phyloP scores from a whole-genome alignment of 2,113 vertebrate species.

The Diphyllodes magnificus region DNA sequence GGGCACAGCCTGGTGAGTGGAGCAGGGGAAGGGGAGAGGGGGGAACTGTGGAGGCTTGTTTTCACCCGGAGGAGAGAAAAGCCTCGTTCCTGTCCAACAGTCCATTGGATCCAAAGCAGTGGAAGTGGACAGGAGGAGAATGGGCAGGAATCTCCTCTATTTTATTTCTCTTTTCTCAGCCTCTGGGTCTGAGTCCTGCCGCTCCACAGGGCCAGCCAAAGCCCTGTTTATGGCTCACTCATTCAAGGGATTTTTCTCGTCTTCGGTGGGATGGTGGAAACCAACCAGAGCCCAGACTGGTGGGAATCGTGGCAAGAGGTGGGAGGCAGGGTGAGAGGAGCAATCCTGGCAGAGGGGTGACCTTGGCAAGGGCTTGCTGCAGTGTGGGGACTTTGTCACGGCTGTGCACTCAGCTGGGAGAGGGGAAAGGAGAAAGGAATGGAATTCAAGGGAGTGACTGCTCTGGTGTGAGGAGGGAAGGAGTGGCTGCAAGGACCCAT shows the following conservation, averaged over 20 bases:
- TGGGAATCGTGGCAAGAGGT: background rate
- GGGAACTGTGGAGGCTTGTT: background rate
- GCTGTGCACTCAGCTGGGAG: background rate
- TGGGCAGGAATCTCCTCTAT: background rate
- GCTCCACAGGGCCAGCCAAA: background rate
- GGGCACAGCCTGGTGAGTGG: background rate
- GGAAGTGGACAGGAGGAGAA: background rate
- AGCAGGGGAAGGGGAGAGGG: background rate
- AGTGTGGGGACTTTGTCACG: background rate
- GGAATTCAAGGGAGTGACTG: background rate
- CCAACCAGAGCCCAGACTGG: background rate
- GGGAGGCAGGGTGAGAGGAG: background rate
- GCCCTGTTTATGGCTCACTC: background rate
- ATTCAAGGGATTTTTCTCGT: background rate
- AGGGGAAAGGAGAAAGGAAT: background rate
- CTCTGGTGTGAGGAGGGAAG: background rate
- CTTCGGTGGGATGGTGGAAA: background rate
- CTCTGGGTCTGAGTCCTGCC: background rate
- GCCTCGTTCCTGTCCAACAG: background rate
- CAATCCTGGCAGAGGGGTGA: background rate
- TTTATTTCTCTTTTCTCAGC: background rate
- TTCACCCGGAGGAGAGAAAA: background rate
- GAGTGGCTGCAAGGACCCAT: background rate
- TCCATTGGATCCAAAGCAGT: background rate
- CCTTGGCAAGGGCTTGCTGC: background rate